These are phyloP conservation scores for Mesocricetus auratus DNA, from an alignment of 2,113 vertebrate species.

Conservation along the genomic window DNA sequence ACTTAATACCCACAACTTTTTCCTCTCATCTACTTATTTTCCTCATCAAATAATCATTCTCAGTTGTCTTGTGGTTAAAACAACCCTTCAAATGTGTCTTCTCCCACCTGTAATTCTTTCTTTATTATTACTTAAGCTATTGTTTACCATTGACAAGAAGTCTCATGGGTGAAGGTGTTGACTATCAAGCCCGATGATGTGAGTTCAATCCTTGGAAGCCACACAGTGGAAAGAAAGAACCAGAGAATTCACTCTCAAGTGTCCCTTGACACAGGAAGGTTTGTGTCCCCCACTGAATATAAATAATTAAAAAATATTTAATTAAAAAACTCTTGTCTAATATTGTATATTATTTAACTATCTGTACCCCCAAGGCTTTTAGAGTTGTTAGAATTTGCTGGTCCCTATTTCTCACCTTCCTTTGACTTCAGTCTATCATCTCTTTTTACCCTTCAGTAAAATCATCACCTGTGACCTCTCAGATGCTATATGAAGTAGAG, in stretches of 20 bases:
- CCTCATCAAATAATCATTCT: neutral
- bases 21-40: neutral
- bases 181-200: too few relatives aligned
- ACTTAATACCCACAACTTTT: neutral
- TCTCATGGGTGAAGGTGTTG: neutral
- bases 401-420: neutral
- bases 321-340: neutral
- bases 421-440: neutral
- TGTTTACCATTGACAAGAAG: neutral
- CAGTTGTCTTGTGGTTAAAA: neutral
- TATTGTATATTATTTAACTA: neutral
- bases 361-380: neutral
- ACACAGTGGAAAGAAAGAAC: neutral
- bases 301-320: neutral
- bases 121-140: neutral
- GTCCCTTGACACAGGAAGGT: neutral
- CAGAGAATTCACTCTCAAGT: neutral
- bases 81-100: neutral
- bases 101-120: neutral
- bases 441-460: neutral
- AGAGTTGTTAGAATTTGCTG: neutral
- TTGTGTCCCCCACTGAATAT: too few relatives aligned
- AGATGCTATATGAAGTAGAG: neutral
- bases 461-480: neutral
- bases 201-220: too few relatives aligned